Evolutionary conservation across 2,797 vertebrate species (phyloP).

Genomic region (Hirundo rustica): DNA sequence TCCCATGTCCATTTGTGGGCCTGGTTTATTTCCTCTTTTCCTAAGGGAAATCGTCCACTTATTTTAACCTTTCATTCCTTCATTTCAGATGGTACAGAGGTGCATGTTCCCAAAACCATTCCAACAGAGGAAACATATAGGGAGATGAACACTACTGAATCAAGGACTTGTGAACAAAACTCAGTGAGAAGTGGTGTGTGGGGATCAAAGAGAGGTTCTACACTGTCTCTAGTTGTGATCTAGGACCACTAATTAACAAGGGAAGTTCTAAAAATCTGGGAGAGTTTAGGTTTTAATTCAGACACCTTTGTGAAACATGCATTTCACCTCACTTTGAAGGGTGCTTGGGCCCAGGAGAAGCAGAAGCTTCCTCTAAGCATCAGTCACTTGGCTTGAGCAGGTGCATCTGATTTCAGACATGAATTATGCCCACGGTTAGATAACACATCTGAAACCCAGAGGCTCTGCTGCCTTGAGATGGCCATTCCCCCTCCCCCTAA

Average conservation of each 20-base stretch:
- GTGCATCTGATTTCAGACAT: not conserved
- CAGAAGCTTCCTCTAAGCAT: not conserved
- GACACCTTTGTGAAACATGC: not conserved
- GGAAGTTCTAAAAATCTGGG: not conserved
- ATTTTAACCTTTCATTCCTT: not conserved
- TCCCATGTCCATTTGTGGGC: rapidly evolving
- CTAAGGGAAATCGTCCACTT: not conserved
- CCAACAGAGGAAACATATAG: not conserved
- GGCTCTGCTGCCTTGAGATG: not conserved
- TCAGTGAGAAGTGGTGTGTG: not conserved
- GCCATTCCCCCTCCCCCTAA: not conserved
- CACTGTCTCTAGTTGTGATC: rapidly evolving
- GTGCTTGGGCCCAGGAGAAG: not conserved
- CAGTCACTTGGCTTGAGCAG: not conserved
- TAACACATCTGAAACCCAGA: not conserved
- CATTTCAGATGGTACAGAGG: not conserved
- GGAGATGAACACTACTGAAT: not conserved
- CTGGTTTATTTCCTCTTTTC: rapidly evolving
- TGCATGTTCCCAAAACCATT: not conserved
- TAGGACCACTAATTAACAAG: not conserved
- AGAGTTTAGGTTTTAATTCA: not conserved
- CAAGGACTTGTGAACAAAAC: not conserved
- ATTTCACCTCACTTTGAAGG: not conserved
- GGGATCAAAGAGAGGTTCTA: not conserved
- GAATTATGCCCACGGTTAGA: not conserved